Percentiles rank a stretch among this genome's conserved stretches.
Evolutionary conservation across 2,113 vertebrate species (phyloP).

Genomic region (Eretmodus cyanostictus): DNA sequence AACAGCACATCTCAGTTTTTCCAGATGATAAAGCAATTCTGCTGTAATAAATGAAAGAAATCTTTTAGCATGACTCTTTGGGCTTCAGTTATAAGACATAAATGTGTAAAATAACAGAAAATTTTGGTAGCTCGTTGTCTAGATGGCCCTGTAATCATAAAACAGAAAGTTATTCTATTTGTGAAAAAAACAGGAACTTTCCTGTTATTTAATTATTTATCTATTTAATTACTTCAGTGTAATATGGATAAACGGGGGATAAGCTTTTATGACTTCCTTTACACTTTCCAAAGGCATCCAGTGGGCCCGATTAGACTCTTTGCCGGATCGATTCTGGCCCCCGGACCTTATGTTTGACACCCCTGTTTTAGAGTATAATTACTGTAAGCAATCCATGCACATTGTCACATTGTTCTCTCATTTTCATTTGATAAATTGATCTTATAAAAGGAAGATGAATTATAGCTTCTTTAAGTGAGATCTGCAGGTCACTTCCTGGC

Average conservation of each 20-base stretch:
- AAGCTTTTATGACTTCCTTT: neutral
- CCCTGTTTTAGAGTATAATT: neutral
- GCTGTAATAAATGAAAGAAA: neutral
- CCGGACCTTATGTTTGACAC: neutral
- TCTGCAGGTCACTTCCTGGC: neutral
- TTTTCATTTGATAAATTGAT: neutral
- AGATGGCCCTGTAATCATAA: neutral
- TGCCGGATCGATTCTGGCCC: neutral
- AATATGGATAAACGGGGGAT: neutral
- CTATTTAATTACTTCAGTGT: neutral
- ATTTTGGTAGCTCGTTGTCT: neutral
- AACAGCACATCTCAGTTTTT: neutral
- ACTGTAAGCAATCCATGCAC: neutral
- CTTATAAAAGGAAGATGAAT: neutral
- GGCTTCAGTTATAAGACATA: neutral
- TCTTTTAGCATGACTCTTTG: fast-evolving
- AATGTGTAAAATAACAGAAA: neutral
- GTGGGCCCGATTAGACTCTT: neutral
- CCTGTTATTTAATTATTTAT: neutral
- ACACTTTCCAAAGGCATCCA: neutral
- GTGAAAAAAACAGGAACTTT: neutral
- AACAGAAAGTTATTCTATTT: neutral
- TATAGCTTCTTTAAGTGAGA: neutral
- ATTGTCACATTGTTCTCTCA: neutral
- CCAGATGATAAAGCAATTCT: neutral